These are phyloP conservation scores for Petroica traversi DNA, from an alignment of 2,113 vertebrate species.

Conservation along the genomic window DNA sequence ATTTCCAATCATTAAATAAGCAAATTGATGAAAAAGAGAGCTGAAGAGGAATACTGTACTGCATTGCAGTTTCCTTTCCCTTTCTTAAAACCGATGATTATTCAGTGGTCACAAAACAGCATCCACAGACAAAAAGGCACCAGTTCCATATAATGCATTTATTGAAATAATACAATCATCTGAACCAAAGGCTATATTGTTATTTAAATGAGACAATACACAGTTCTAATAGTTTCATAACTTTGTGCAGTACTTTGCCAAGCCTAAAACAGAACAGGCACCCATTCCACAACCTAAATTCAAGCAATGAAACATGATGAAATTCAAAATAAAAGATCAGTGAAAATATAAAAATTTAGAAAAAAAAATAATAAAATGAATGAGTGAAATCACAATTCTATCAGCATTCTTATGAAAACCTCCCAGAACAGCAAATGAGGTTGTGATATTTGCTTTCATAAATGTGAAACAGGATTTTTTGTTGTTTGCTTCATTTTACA, in stretches of 20 bases:
- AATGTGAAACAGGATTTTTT: fast-evolving
- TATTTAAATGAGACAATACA: neutral
- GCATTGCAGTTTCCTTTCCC: neutral
- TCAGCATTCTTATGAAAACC: neutral
- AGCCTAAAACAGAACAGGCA: neutral
- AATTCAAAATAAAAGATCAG: neutral
- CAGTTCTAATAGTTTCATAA: neutral
- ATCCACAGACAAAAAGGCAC: conserved; percentile 3
- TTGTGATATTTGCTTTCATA: neutral
- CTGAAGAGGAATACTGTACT: neutral
- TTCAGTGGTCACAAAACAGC: neutral
- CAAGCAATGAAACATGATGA: neutral
- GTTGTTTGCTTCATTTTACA: neutral
- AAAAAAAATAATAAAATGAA: neutral
- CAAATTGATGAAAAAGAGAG: neutral
- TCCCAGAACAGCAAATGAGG: neutral
- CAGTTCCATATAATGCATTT: neutral
- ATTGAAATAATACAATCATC: neutral
- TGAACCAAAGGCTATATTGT: neutral
- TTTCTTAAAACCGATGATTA: neutral
- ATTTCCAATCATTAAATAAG: conserved; percentile 33
- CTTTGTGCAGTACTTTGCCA: neutral
- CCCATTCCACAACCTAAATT: neutral
- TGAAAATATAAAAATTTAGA: neutral
- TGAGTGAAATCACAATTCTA: neutral